Evolutionary conservation across 2,888 invertebrate species (phyloP).

Genomic region (Aleiodes testaceus): DNA sequence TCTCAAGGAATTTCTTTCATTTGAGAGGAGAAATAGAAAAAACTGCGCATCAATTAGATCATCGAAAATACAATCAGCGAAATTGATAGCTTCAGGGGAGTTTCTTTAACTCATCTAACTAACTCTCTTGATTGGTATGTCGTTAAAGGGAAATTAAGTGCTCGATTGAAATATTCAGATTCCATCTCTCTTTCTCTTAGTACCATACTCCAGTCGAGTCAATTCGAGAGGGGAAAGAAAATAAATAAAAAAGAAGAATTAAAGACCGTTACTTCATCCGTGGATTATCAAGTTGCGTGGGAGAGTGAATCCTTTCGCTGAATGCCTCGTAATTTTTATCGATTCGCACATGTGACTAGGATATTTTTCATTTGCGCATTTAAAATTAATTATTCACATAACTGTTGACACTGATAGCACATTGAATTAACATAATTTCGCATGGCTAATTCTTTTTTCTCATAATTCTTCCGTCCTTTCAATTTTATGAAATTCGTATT

Average conservation of each 20-base stretch:
- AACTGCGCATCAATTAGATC: slow-evolving; percentile 25
- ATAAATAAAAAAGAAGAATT: slow-evolving; percentile 18
- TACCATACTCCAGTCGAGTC: too few species aligned
- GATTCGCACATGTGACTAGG: slow-evolving; percentile 8
- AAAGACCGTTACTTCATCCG: slow-evolving; percentile 32
- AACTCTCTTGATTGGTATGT: slow-evolving; percentile 8
- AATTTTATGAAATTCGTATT: slow-evolving; percentile 7
- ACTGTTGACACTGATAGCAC: slow-evolving; percentile 7
- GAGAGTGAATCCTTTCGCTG: slow-evolving; percentile 6
- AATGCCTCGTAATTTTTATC: slow-evolving; percentile 19
- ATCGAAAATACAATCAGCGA: background rate
- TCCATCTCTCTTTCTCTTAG: slow-evolving; percentile 1
- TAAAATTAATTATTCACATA: slow-evolving; percentile 17
- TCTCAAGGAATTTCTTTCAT: slow-evolving; percentile 1
- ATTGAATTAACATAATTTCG: background rate
- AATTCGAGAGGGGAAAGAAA: background rate
- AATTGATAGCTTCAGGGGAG: slow-evolving; percentile 25
- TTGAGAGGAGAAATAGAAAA: background rate
- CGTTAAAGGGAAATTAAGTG: slow-evolving; percentile 15
- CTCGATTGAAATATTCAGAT: slow-evolving; percentile 34
- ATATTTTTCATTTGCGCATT: slow-evolving; percentile 10
- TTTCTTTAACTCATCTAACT: slow-evolving; percentile 24
- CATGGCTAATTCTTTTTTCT: background rate
- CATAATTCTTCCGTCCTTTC: background rate
- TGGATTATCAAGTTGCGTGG: slow-evolving; percentile 29